These are phyloP conservation scores for Vulpes lagopus DNA, from an alignment of 2,113 vertebrate species.

Conservation along the genomic window DNA sequence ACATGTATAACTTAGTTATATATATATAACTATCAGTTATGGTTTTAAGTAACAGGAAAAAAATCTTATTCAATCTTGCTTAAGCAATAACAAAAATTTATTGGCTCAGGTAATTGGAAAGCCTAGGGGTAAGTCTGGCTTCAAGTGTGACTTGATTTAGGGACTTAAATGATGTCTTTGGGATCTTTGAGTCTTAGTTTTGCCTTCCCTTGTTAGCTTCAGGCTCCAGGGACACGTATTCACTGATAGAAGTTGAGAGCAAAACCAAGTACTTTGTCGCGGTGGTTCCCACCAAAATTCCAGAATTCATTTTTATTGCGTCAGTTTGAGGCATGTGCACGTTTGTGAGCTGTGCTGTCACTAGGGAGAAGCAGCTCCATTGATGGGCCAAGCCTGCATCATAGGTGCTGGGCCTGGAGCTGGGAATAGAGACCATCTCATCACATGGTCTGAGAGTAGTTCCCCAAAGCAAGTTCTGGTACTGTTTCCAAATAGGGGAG, in stretches of 20 bases:
- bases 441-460: background rate
- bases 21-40: background rate
- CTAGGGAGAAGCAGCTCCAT: background rate
- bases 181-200: background rate
- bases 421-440: background rate
- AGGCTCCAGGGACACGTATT: background rate
- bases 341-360: background rate
- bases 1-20: background rate
- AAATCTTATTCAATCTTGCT: background rate
- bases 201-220: background rate
- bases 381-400: background rate
- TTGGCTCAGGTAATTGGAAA: background rate
- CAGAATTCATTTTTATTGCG: background rate
- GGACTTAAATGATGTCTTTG: background rate
- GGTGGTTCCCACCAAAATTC: background rate
- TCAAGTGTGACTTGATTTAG: slow-evolving; percentile 44
- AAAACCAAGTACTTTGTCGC: background rate
- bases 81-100: background rate
- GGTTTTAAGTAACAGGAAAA: slow-evolving; percentile 32
- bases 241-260: background rate
- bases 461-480: background rate
- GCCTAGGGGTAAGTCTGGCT: background rate
- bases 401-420: background rate
- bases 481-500: background rate
- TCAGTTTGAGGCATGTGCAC: background rate